Percentiles rank a stretch among this genome's conserved stretches.
Evolutionary conservation across 2,888 invertebrate species (phyloP).

Genomic region (Lithophane semibrunnea): DNA sequence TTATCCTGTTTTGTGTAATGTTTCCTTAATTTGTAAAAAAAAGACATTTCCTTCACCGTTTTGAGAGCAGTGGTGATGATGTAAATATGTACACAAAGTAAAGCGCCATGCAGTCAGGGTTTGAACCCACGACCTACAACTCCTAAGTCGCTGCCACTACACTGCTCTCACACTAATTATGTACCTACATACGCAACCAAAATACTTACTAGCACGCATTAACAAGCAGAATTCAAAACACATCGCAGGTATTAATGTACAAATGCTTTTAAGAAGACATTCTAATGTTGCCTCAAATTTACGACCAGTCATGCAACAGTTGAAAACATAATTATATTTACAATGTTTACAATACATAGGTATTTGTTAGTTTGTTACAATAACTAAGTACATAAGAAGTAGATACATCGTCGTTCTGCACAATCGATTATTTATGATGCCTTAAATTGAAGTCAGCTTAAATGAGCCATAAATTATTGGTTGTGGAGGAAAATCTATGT

Average conservation of each 20-base stretch:
- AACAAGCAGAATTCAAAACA: constrained; percentile 18
- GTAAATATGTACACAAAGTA: too few relatives aligned
- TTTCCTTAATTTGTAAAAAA: too few relatives aligned
- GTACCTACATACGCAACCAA: constrained; percentile 8
- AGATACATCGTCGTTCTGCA: not conserved
- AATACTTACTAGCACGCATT: constrained; percentile 12
- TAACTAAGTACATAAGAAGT: not conserved
- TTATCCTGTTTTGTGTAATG: not conserved
- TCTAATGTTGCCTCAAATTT: constrained; percentile 23
- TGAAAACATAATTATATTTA: not conserved
- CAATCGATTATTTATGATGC: constrained; percentile 18
- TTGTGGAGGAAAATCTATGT: constrained; percentile 6
- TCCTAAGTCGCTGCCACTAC: too few relatives aligned
- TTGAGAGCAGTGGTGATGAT: too few relatives aligned
- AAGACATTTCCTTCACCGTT: too few relatives aligned
- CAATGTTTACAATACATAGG: not conserved
- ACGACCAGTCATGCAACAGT: constrained; percentile 31
- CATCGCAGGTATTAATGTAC: constrained; percentile 7
- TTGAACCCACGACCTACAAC: too few relatives aligned
- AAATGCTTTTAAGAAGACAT: constrained; percentile 6
- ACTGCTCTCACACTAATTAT: not conserved
- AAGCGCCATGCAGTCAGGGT: too few relatives aligned
- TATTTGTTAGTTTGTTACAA: constrained; percentile 13
- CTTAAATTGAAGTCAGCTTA: constrained; percentile 21
- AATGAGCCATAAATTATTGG: constrained; percentile 27